Evolutionary conservation across 2,113 vertebrate genomes (phyloP).

Genomic region (Tupaia chinensis): DNA sequence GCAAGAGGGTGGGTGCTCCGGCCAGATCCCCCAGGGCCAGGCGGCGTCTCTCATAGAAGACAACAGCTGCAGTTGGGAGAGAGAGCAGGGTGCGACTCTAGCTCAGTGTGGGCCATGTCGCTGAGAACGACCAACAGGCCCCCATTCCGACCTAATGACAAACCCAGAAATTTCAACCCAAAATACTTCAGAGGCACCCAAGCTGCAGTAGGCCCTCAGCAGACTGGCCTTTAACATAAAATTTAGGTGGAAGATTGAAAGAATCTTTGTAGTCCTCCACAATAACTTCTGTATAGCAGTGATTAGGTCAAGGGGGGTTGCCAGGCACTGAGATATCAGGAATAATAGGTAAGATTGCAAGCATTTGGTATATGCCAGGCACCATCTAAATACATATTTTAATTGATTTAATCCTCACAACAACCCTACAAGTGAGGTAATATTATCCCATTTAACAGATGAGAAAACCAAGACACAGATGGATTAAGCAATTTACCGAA

Average conservation of each 20-base stretch:
- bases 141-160: rapidly evolving
- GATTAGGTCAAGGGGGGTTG: rapidly evolving
- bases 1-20: conserved; percentile 67
- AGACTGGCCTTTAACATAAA: background rate
- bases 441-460: background rate
- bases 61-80: conserved; percentile 86
- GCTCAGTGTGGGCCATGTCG: rapidly evolving
- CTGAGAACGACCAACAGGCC: rapidly evolving
- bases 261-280: rapidly evolving
- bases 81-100: background rate
- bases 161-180: background rate
- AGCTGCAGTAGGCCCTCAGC: rapidly evolving
- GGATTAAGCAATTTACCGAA: rapidly evolving
- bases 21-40: conserved; percentile 16
- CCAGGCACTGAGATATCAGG: rapidly evolving
- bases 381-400: rapidly evolving
- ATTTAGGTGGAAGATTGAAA: no score
- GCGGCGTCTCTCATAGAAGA: conserved; percentile 87
- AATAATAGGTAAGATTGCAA: rapidly evolving
- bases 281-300: rapidly evolving
- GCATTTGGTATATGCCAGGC: rapidly evolving
- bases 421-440: background rate
- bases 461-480: background rate
- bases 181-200: rapidly evolving
- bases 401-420: background rate